These are phyloP conservation scores for Sebastes diploproa DNA, from an alignment of 2,797 vertebrate species.

Conservation along the genomic window DNA sequence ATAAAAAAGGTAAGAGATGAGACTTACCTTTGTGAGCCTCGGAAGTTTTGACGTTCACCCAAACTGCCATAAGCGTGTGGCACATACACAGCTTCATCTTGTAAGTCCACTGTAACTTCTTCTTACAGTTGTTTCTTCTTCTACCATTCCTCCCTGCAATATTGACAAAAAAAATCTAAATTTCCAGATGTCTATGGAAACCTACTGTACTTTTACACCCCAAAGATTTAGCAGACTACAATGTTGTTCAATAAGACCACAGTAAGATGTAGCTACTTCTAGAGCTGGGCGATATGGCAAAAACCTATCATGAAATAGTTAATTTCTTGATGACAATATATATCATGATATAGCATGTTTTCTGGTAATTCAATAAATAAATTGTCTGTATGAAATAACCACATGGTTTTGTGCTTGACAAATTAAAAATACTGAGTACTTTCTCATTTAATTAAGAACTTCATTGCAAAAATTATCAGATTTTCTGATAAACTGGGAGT, in stretches of 20 bases:
- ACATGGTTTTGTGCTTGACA: too few species aligned
- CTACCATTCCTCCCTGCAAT: background rate
- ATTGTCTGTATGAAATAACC: too few species aligned
- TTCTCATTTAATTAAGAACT: too few species aligned
- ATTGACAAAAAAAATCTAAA: background rate
- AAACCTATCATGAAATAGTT: too few species aligned
- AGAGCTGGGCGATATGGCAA: too few species aligned
- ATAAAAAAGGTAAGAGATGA: background rate
- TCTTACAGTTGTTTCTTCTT: background rate
- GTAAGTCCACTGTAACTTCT: background rate
- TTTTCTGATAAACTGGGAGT: too few species aligned
- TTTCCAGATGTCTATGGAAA: background rate
- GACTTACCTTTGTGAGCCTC: background rate
- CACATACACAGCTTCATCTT: background rate
- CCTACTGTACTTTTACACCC: background rate
- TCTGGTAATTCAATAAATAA: too few species aligned
- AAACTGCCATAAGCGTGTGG: background rate
- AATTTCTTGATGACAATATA: too few species aligned
- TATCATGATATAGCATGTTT: too few species aligned
- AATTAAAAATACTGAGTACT: too few species aligned
- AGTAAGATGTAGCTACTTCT: background rate
- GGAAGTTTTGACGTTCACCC: background rate
- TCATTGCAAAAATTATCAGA: rapidly evolving
- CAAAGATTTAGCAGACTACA: background rate
- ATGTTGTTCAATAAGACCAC: background rate